Conservation (phyloP, 2,113 vertebrate species). For the Oryzias melastigma region DNA sequence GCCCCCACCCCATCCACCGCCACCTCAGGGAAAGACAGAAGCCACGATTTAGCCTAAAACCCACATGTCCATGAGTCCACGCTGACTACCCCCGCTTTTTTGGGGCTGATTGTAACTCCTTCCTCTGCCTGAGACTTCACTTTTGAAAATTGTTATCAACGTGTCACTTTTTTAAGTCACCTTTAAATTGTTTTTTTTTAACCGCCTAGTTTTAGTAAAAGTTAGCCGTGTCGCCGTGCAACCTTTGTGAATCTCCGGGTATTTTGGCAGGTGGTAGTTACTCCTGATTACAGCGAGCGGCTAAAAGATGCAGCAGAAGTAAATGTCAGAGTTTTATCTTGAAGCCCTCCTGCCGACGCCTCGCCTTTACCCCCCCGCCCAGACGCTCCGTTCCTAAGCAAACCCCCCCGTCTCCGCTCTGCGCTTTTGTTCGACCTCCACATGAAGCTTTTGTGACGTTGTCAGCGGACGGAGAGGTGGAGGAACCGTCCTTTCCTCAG, state of each 20-base stretch:
- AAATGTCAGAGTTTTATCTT: conserved; percentile 10
- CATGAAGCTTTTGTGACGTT: conserved; percentile 63
- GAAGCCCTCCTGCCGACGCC: conserved; percentile 29
- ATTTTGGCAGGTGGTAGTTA: too few relatives aligned
- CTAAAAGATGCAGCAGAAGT: background rate
- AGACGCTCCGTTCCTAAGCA: conserved; percentile 25
- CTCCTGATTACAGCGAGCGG: too few relatives aligned
- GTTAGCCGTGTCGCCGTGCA: too few relatives aligned
- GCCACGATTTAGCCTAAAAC: conserved; percentile 41
- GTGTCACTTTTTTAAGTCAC: too few relatives aligned
- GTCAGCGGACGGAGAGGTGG: conserved; percentile 50
- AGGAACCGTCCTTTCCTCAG: conserved; percentile 30
- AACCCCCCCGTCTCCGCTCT: conserved; percentile 56
- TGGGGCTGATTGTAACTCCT: conserved; percentile 9
- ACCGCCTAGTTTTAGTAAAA: too few relatives aligned
- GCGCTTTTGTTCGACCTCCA: conserved; percentile 61
- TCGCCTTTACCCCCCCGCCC: conserved; percentile 30
- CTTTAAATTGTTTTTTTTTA: too few relatives aligned
- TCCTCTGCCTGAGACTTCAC: too few relatives aligned
- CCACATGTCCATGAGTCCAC: conserved; percentile 53
- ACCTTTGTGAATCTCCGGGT: too few relatives aligned
- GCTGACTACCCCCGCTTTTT: conserved; percentile 1
- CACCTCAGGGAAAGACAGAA: background rate
- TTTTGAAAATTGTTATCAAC: too few relatives aligned
- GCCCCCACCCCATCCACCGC: conserved; percentile 9